A percentile compares a stretch with the other conserved stretches of the same genome.
These are phyloP conservation scores for Scaeva pyrastri DNA, from an alignment of 2,888 invertebrate species.

Conservation along the genomic window DNA sequence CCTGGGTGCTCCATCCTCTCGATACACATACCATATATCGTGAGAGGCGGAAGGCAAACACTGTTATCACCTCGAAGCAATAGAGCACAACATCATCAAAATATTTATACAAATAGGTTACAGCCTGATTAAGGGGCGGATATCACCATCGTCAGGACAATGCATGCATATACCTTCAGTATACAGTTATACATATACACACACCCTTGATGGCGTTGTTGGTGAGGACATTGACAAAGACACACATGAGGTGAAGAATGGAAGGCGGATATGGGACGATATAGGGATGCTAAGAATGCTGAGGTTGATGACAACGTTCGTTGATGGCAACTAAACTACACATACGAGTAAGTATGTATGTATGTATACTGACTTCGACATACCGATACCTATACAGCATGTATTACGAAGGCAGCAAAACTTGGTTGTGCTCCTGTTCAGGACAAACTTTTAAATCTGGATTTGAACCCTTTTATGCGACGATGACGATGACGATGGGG, in stretches of 20 bases:
- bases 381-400: neutral
- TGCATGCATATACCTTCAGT: no score
- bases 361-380: neutral
- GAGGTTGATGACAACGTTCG: slow-evolving; percentile 30
- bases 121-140: slow-evolving; percentile 76
- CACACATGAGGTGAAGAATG: slow-evolving; percentile 40
- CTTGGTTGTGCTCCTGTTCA: slow-evolving; percentile 1
- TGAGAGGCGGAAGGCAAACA: slow-evolving; percentile 73
- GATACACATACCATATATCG: slow-evolving; percentile 16
- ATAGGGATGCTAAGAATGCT: slow-evolving; percentile 20
- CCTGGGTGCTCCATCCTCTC: neutral
- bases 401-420: neutral
- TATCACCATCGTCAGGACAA: slow-evolving; percentile 70
- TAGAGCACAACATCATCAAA: slow-evolving; percentile 76
- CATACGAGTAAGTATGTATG: no score
- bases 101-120: slow-evolving; percentile 76
- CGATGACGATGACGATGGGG: no score
- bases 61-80: slow-evolving; percentile 75
- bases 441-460: slow-evolving; percentile 36
- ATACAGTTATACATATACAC: slow-evolving; percentile 33
- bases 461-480: slow-evolving; percentile 26
- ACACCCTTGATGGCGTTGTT: neutral
- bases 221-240: slow-evolving; percentile 41
- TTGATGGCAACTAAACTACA: neutral
- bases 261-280: slow-evolving; percentile 39